These are phyloP conservation scores for Caenorhabditis latens DNA, from an alignment of 1,140 invertebrate genomes.

Conservation along the genomic window DNA sequence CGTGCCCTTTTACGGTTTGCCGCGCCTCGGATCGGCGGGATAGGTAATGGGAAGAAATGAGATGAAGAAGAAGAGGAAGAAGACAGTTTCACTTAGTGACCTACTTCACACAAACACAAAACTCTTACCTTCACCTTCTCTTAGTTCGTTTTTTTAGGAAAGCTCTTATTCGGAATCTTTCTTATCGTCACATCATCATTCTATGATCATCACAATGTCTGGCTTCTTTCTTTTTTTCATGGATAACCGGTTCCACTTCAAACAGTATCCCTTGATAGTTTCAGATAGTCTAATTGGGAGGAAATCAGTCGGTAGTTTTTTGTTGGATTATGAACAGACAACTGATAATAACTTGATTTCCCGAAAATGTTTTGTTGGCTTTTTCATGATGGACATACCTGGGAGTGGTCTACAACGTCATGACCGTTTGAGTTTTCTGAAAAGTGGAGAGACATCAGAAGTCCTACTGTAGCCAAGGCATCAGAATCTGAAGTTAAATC, in stretches of 20 bases:
- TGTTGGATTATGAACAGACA: background rate
- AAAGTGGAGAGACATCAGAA: too few species aligned
- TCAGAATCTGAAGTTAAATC: too few species aligned
- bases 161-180: background rate
- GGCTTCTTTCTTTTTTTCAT: conserved; percentile 2
- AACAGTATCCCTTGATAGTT: background rate
- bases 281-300: background rate
- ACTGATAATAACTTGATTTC: conserved; percentile 22
- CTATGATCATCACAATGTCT: background rate
- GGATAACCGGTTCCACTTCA: conserved; percentile 15
- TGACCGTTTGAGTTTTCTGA: too few species aligned
- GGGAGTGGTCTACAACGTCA: too few species aligned
- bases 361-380: conserved; percentile 6
- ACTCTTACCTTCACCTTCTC: background rate
- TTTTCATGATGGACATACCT: too few species aligned
- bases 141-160: background rate
- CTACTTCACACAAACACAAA: conserved; percentile 45
- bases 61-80: conserved; percentile 14
- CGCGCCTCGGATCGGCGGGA: conserved; percentile 39
- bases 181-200: background rate
- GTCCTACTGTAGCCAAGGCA: too few species aligned
- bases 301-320: background rate
- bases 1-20: conserved; percentile 53
- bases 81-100: conserved; percentile 51
- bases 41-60: conserved; percentile 52